Conservation (phyloP, 2,888 invertebrate genomes). For the Apodemia duryi region DNA sequence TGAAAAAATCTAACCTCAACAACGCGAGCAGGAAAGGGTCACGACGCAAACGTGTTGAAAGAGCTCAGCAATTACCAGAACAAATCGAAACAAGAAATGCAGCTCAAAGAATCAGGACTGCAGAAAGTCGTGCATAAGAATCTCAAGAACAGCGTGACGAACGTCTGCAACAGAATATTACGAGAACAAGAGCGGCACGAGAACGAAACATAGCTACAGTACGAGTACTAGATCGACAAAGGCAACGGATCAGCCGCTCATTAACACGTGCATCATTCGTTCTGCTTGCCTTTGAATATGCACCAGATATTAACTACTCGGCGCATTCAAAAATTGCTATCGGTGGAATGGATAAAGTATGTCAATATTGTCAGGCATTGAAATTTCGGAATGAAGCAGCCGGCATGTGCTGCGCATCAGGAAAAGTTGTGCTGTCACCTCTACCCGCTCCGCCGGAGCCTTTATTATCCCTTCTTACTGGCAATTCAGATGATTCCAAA, state of each 20-base stretch:
- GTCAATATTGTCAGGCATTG: slow-evolving; percentile 33
- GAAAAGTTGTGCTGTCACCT: slow-evolving; percentile 28
- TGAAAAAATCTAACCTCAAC: slow-evolving; percentile 38
- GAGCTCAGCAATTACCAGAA: slow-evolving; percentile 35
- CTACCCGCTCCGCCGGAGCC: slow-evolving; percentile 27
- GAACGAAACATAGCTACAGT: slow-evolving; percentile 35
- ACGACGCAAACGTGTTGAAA: slow-evolving; percentile 36
- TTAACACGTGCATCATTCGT: slow-evolving; percentile 35
- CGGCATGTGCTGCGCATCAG: slow-evolving; percentile 30
- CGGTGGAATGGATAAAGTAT: slow-evolving; percentile 31
- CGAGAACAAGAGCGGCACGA: slow-evolving; percentile 36
- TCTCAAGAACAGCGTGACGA: slow-evolving; percentile 37
- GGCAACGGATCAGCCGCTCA: slow-evolving; percentile 32
- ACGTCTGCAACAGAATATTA: slow-evolving; percentile 33
- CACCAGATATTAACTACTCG: slow-evolving; percentile 33
- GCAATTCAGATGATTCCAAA: slow-evolving; percentile 28
- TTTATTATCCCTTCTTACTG: slow-evolving; percentile 28
- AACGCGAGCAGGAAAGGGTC: slow-evolving; percentile 33
- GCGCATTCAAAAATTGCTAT: slow-evolving; percentile 33
- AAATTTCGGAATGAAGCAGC: slow-evolving; percentile 21
- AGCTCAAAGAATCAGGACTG: slow-evolving; percentile 33
- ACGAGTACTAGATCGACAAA: slow-evolving; percentile 31
- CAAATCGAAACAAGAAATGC: slow-evolving; percentile 34
- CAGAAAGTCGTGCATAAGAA: slow-evolving; percentile 34
- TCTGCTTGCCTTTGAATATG: slow-evolving; percentile 36